Conservation (phyloP, 2,888 invertebrate genomes). For the Neoscelio sp. region DNA sequence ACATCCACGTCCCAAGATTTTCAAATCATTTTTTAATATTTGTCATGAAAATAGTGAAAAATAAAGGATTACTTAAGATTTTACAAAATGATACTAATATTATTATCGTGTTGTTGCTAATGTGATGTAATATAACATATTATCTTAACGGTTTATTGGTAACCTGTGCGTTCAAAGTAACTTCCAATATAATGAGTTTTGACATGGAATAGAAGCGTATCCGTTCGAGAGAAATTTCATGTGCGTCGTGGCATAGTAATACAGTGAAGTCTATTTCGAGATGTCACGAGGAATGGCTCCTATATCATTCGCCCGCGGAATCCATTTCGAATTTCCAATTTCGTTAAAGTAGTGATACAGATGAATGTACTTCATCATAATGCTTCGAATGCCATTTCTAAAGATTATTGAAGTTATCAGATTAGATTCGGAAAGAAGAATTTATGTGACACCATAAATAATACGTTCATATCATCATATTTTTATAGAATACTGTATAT, state of each 20-base stretch:
- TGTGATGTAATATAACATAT: background rate
- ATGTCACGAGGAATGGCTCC: conserved; percentile 79
- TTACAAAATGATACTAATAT: no score
- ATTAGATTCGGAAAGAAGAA: conserved; percentile 37
- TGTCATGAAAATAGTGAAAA: no score
- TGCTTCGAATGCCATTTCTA: conserved; percentile 43
- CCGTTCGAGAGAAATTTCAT: conserved; percentile 72
- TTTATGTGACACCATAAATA: conserved; percentile 1
- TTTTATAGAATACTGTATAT: background rate
- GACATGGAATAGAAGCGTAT: conserved; percentile 66
- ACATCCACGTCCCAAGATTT: no score
- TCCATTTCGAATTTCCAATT: conserved; percentile 80
- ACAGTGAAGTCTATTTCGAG: conserved; percentile 78
- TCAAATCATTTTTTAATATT: no score
- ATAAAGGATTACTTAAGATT: no score
- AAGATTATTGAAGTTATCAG: conserved; percentile 37
- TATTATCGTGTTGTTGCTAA: background rate
- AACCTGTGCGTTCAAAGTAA: conserved; percentile 63
- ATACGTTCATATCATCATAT: background rate
- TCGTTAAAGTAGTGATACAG: conserved; percentile 69
- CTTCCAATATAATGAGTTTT: conserved; percentile 72
- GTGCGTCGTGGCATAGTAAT: conserved; percentile 73
- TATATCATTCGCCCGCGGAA: conserved; percentile 77
- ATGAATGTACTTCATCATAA: conserved; percentile 56
- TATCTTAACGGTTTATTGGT: conserved; percentile 25